Conservation (phyloP, 2,113 vertebrate species). For the Loxodonta africana region DNA sequence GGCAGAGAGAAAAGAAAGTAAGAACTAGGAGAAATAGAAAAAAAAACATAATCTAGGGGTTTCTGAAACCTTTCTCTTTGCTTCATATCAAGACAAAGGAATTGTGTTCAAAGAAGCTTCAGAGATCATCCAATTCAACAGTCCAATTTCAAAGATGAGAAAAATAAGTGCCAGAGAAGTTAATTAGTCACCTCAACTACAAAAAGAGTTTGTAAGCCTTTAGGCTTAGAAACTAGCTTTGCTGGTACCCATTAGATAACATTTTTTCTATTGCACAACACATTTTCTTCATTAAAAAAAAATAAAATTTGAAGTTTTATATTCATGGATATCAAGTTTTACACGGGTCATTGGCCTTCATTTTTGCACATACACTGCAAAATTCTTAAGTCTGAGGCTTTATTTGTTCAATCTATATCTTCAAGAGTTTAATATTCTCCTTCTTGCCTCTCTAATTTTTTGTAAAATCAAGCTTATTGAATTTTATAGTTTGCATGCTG, state of each 20-base stretch:
- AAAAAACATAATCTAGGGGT: background rate
- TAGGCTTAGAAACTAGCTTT: background rate
- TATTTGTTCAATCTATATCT: background rate
- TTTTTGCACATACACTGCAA: background rate
- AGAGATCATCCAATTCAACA: background rate
- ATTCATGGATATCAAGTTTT: background rate
- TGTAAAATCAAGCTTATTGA: background rate
- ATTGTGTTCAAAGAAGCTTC: background rate
- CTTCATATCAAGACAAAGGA: background rate
- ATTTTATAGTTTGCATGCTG: background rate
- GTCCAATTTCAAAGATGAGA: background rate
- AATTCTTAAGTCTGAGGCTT: background rate
- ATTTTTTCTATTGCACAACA: background rate
- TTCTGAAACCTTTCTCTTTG: background rate
- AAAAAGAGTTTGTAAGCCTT: background rate
- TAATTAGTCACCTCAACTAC: background rate
- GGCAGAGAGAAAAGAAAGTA: background rate
- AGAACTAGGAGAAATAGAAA: background rate
- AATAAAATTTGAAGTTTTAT: background rate
- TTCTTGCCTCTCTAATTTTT: background rate
- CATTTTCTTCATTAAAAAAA: background rate
- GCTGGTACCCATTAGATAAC: background rate
- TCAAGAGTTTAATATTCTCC: background rate
- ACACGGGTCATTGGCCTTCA: background rate
- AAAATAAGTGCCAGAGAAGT: background rate